Evolutionary conservation across 2,888 invertebrate genomes (phyloP).

Genomic region (Agriopis aurantiaria): DNA sequence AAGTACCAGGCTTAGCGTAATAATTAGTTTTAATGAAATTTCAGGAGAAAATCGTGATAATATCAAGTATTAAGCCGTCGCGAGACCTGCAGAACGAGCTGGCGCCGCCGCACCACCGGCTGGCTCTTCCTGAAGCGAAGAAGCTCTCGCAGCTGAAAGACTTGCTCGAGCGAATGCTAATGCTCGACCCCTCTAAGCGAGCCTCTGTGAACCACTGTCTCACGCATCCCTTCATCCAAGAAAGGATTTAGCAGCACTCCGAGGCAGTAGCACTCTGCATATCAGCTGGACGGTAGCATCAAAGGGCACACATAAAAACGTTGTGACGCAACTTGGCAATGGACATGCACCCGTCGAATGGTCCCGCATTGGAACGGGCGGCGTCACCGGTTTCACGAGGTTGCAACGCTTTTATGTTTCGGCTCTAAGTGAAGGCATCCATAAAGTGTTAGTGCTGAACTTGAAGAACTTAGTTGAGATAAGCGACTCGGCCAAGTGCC

Average conservation of each 20-base stretch:
- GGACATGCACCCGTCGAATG: no score
- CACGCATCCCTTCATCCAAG: slow-evolving; percentile 97
- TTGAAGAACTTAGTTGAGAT: slow-evolving; percentile 5
- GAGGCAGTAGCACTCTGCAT: background rate
- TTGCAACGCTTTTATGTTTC: no score
- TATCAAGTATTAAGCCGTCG: slow-evolving; percentile 95
- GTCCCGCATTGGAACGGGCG: no score
- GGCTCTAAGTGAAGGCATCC: background rate
- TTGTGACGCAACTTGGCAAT: no score
- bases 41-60: slow-evolving; percentile 99
- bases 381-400: no score
- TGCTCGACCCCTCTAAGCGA: slow-evolving; percentile 96
- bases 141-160: slow-evolving; percentile 97
- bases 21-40: slow-evolving; percentile 48
- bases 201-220: slow-evolving; percentile 97
- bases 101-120: slow-evolving; percentile 92
- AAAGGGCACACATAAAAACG: background rate
- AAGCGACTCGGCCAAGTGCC: background rate
- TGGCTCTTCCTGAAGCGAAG: slow-evolving; percentile 95
- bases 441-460: slow-evolving; percentile 5
- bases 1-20: background rate
- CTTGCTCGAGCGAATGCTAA: slow-evolving; percentile 95
- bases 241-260: slow-evolving; percentile 89
- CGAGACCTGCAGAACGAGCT: slow-evolving; percentile 96
- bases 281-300: background rate